Evolutionary conservation across 2,113 vertebrate species (phyloP), one percentile per base, ranked within the genome.

Genomic region (Anguilla rostrata): DNA sequence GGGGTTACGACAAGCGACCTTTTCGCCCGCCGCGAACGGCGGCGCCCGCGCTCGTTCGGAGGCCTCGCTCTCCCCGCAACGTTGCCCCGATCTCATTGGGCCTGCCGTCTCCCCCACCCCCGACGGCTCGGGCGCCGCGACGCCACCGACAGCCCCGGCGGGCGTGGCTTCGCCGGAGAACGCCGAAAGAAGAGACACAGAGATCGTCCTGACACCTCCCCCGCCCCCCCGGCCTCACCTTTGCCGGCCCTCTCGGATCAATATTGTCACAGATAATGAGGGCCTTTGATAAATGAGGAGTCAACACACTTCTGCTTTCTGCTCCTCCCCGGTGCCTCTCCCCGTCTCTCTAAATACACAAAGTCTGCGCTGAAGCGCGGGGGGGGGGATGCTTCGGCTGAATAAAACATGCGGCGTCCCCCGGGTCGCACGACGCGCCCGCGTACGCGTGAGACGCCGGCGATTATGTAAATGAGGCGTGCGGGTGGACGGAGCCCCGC

Each of bases 201-300:
- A 84, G n/a, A 63, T 71, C 41, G 78, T 85, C 82, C 80, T 81
- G 41, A 75, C 60, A 87, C 85, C 88, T 89, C 90, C 87, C 82
- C 84, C 85, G 34, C 89, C 90, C 90, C 87, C 81, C 84, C 85
- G 90, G 89, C 87, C 84, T 90, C 82, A 85, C 82, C 78, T 78
- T 84, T 86, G 78, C 81, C 12, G 60, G 81, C 85, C 71, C 34
- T 49, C 56, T 78, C 78, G 39, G 87, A 93, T 93, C 92, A 87
- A 93, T 93, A 91, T 89, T 89, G 90, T 90, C 91, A 89, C 88
- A 85, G 87, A 89, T 93, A 93, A 93, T 92, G 90, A 92, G 92
- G 87, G 85, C 79, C 56, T 90, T 86, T 92, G 92, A 93, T 91
- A 84, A 92, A 93, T 93, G 90, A 88, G 85, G 86, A 93, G 90